Evolutionary conservation across 2,888 invertebrate species (phyloP).

Genomic region (Archips crataeganus): DNA sequence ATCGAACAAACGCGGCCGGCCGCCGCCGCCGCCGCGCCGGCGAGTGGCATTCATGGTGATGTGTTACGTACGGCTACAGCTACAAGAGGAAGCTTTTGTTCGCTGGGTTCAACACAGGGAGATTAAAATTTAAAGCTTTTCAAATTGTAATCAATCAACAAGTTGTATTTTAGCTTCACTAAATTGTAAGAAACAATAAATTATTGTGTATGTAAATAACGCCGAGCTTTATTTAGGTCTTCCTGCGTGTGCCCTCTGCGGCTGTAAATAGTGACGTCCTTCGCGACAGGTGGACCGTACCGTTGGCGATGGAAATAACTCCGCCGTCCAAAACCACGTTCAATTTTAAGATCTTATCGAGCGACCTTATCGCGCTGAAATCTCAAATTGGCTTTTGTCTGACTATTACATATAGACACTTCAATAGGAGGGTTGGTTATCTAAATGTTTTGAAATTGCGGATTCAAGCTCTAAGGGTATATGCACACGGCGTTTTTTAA

Average conservation of each 20-base stretch:
- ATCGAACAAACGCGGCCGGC: constrained; percentile 52
- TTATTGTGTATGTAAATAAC: constrained; percentile 86
- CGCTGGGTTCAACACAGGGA: constrained; percentile 77
- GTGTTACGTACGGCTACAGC: constrained; percentile 76
- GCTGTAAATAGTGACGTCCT: constrained; percentile 50
- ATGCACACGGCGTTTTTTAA: too few relatives aligned
- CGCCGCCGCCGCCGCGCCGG: constrained; percentile 35
- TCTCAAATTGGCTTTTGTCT: not conserved
- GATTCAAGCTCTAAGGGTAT: not conserved
- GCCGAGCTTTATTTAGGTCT: constrained; percentile 82
- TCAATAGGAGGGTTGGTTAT: not conserved
- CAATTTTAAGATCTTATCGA: constrained; percentile 30
- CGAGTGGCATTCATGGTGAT: constrained; percentile 61
- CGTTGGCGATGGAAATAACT: constrained; percentile 34
- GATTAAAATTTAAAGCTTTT: constrained; percentile 80
- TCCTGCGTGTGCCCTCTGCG: constrained; percentile 62
- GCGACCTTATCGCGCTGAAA: not conserved
- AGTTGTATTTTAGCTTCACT: constrained; percentile 85
- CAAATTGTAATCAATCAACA: constrained; percentile 83
- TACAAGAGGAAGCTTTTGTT: constrained; percentile 76
- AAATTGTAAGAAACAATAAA: constrained; percentile 86
- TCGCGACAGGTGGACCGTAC: constrained; percentile 38
- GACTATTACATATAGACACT: not conserved
- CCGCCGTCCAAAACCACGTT: constrained; percentile 18
- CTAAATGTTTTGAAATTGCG: constrained; percentile 4